A percentile compares a stretch with the other conserved stretches of the same genome.
Evolutionary conservation across 2,888 invertebrate genomes (phyloP).

Genomic region (Zaprionus obscuricornis): DNA sequence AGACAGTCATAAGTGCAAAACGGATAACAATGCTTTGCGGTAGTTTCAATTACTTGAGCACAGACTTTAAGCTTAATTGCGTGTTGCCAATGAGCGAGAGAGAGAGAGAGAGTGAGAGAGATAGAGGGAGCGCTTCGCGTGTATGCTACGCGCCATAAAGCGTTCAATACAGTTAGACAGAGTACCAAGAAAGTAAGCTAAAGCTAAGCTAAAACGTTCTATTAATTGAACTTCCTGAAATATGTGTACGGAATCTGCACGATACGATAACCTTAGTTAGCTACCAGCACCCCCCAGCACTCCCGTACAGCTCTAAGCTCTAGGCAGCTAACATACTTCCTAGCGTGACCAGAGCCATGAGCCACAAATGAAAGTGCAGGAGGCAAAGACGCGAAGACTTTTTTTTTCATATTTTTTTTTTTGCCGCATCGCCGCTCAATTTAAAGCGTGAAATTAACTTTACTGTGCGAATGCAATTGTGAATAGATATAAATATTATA

Average conservation of each 20-base stretch:
- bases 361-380: conserved; percentile 57
- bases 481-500: conserved; percentile 10
- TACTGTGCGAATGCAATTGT: conserved; percentile 21
- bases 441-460: conserved; percentile 81
- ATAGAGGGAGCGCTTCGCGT: conserved; percentile 31
- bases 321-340: no score
- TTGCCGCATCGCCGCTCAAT: conserved; percentile 78
- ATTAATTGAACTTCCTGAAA: conserved; percentile 81
- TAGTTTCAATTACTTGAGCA: conserved; percentile 79
- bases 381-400: conserved; percentile 43
- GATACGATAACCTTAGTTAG: conserved; percentile 25
- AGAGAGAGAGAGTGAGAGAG: background rate
- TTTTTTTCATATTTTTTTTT: no score
- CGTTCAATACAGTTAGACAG: conserved; percentile 74
- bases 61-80: conserved; percentile 65
- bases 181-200: conserved; percentile 63
- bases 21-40: conserved; percentile 50
- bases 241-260: conserved; percentile 49
- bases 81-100: background rate
- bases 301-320: background rate
- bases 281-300: background rate
- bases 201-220: conserved; percentile 65
- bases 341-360: conserved; percentile 42
- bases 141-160: conserved; percentile 78
- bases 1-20: conserved; percentile 49